Evolutionary conservation across 1,140 invertebrate genomes (phyloP), one percentile per base, ranked within the genome.

Genomic region (Lordiphosa clarofinis): DNA sequence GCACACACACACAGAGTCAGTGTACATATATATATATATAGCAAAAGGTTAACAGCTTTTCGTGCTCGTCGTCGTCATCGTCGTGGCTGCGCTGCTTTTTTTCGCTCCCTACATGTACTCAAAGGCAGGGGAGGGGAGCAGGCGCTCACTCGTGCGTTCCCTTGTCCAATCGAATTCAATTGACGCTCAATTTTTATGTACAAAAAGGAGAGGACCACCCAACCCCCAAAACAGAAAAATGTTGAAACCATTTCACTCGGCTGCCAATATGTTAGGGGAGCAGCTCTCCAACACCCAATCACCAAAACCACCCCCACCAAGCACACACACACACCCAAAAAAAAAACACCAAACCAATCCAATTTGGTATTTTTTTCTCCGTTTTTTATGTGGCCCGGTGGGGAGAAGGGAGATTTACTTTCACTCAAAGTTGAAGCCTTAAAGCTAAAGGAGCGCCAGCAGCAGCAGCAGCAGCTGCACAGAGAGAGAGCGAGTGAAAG

Each of bases 121-220:
- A 31, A 12, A 24, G 43, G 24, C 9, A 24, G 19, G 28, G 42
- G 10, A 48, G 31, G 5, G 5, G n/a, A 13, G 24, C 42, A 42
- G 42, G 42, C 43, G 44, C 43, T 59, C 73, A 47, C 56, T 78
- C 68, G 73, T 78, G 74, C 74, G 74, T 73, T 60, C 48, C 64
- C 48, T 81, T 68, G 78, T 64, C 86, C 86, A 87, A 87, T 87
- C 86, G 86, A 87, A 87, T 87, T 86, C 86, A 87, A 87, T 87
- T 87, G 86, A 87, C 86, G 73, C 86, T 78, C 86, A 78, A 87
- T 87, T 78, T 84, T 84, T 86, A 86, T 84, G 73, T 79, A 57
- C 65, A 47, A 33, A 53, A 60, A 60, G 49, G 61, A 56, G 33
- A 49, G 52, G 43, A 49, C 53, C 19, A 38, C 49, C 49, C 43